Evolutionary conservation across 2,113 vertebrate genomes (phyloP).

Genomic region (Phainopepla nitens): DNA sequence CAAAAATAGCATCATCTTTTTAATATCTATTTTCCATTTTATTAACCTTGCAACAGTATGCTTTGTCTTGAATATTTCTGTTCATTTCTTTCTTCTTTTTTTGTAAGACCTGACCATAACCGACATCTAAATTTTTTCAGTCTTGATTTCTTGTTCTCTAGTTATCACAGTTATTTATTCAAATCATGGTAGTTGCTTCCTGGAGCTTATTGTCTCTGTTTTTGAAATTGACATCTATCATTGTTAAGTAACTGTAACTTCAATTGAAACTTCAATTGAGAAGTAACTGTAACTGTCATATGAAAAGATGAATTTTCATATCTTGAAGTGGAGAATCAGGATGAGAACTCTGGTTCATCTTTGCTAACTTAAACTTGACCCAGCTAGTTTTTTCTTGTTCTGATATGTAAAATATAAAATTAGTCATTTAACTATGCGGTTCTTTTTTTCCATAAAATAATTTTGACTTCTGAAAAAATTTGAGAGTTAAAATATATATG

Average conservation of each 20-base stretch:
- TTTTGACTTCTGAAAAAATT: background rate
- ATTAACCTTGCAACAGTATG: conserved; percentile 22
- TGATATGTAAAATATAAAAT: background rate
- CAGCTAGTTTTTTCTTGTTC: background rate
- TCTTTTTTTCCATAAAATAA: background rate
- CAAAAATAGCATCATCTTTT: background rate
- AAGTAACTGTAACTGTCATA: too few species aligned
- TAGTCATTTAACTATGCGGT: background rate
- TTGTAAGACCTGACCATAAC: background rate
- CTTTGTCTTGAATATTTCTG: conserved; percentile 37
- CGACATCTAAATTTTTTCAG: background rate
- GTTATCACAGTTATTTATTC: conserved; percentile 35
- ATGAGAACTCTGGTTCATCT: background rate
- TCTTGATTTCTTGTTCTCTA: conserved; percentile 42
- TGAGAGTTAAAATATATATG: background rate
- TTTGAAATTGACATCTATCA: background rate
- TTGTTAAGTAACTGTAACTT: background rate
- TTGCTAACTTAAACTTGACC: background rate
- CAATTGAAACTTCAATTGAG: too few species aligned
- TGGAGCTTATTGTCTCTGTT: background rate
- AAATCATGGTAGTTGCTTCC: background rate
- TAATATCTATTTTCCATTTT: conserved; percentile 9
- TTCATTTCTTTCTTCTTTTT: background rate
- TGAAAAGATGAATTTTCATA: background rate
- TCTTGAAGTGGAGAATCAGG: background rate